phyloP scores from a whole-genome alignment of 1,140 invertebrate species.

The Artemia franciscana region DNA sequence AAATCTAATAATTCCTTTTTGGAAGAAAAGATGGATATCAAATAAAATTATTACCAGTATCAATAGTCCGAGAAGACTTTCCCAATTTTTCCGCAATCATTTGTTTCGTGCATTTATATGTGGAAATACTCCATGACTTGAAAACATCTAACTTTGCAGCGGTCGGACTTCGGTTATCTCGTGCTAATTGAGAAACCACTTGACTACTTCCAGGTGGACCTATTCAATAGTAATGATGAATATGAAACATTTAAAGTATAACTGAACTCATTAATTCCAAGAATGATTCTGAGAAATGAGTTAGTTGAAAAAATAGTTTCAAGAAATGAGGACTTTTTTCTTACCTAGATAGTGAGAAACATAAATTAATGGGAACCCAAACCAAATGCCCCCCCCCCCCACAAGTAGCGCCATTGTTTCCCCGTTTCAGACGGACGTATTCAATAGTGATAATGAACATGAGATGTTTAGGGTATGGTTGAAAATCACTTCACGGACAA shows the following conservation, averaged over 20 bases:
- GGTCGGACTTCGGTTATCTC: neutral
- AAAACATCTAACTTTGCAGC: constrained; percentile 59
- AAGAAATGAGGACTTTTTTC: neutral
- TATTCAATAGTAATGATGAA: neutral
- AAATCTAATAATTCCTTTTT: neutral
- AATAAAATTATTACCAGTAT: constrained; percentile 37
- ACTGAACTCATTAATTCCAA: neutral
- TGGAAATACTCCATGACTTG: constrained; percentile 87
- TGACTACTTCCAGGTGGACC: neutral
- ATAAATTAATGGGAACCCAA: neutral
- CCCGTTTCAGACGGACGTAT: too few relatives aligned
- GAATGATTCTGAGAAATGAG: neutral
- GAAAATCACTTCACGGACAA: too few relatives aligned
- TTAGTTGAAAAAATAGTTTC: neutral
- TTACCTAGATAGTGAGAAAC: neutral
- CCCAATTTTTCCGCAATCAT: constrained; percentile 82
- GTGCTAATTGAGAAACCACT: neutral
- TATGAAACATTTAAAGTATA: neutral
- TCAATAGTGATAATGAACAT: too few relatives aligned
- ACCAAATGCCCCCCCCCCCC: neutral
- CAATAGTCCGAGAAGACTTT: constrained; percentile 70
- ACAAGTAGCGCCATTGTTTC: too few relatives aligned
- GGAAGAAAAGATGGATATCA: neutral
- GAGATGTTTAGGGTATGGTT: too few relatives aligned
- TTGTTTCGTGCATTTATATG: constrained; percentile 89